Percentiles rank a stretch among this genome's conserved stretches.
These are phyloP conservation scores for Zophobas atratus DNA, from an alignment of 1,140 invertebrate genomes.

Conservation along the genomic window DNA sequence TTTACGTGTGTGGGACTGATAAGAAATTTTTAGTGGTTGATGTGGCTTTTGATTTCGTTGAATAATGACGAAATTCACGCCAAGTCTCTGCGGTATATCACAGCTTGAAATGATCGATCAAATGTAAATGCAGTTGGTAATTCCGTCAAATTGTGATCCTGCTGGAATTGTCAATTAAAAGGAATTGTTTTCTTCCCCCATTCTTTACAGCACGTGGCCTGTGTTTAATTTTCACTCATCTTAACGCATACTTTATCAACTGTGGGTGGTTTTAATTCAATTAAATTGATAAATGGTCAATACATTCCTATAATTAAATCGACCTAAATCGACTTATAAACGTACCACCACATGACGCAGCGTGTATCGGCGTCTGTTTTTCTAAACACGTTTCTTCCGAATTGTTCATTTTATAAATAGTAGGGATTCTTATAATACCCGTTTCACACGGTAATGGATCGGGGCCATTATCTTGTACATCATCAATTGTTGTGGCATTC, in stretches of 20 bases:
- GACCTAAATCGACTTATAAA: slow-evolving; percentile 5
- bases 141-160: slow-evolving; percentile 28
- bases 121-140: slow-evolving; percentile 33
- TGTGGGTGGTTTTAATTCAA: slow-evolving; percentile 27
- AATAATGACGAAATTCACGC: slow-evolving; percentile 3
- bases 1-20: slow-evolving; percentile 1
- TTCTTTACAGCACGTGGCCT: slow-evolving; percentile 21
- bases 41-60: slow-evolving; percentile 5
- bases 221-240: slow-evolving; percentile 3
- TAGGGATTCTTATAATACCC: not conserved
- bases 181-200: slow-evolving; percentile 31
- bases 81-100: not conserved
- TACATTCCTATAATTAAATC: slow-evolving; percentile 29
- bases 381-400: not conserved
- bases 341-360: not conserved
- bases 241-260: slow-evolving; percentile 8
- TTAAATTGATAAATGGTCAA: slow-evolving; percentile 30
- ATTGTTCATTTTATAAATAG: not conserved
- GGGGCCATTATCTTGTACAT: slow-evolving; percentile 14
- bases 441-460: slow-evolving; percentile 25
- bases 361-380: not conserved
- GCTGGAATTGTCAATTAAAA: slow-evolving; percentile 14
- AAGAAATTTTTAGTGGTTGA: slow-evolving; percentile 21
- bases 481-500: slow-evolving; percentile 27
- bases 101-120: slow-evolving; percentile 32